A percentile compares a stretch with the other conserved stretches of the same genome.
phyloP scores from a whole-genome alignment of 2,797 vertebrate species.

The Hozukius guyotensis region DNA sequence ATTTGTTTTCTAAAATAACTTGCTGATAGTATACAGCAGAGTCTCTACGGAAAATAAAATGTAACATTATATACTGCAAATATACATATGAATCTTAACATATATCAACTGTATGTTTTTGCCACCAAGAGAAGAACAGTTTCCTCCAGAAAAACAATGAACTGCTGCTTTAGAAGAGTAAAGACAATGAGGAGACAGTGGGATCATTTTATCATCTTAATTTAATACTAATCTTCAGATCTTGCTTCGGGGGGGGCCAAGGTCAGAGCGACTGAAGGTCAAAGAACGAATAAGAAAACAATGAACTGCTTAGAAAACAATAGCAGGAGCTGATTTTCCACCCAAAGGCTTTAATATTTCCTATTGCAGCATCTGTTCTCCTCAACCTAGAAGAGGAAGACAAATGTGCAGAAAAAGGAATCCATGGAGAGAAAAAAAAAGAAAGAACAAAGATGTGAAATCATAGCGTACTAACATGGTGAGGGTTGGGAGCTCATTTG shows the following conservation, averaged over 20 bases:
- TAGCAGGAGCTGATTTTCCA: neutral
- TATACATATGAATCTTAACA: neutral
- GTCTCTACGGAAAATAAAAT: neutral
- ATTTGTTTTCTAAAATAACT: neutral
- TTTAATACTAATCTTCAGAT: neutral
- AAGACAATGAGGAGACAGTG: neutral
- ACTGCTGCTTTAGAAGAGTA: neutral
- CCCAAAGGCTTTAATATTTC: neutral
- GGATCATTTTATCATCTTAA: neutral
- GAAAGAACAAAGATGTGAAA: neutral
- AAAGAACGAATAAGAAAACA: neutral
- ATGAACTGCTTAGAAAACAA: neutral
- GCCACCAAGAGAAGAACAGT: neutral
- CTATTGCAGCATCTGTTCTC: neutral
- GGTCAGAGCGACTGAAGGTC: neutral
- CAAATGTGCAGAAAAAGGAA: neutral
- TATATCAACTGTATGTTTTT: neutral
- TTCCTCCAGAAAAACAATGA: neutral
- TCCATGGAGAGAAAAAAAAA: neutral
- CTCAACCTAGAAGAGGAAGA: neutral
- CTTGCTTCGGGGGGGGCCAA: neutral
- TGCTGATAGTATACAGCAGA: neutral
- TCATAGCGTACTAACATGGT: neutral
- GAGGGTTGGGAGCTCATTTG: neutral
- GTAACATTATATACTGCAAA: neutral